These are phyloP conservation scores for Clarias pachynema DNA, from an alignment of 2,797 vertebrate genomes.

Conservation along the genomic window DNA sequence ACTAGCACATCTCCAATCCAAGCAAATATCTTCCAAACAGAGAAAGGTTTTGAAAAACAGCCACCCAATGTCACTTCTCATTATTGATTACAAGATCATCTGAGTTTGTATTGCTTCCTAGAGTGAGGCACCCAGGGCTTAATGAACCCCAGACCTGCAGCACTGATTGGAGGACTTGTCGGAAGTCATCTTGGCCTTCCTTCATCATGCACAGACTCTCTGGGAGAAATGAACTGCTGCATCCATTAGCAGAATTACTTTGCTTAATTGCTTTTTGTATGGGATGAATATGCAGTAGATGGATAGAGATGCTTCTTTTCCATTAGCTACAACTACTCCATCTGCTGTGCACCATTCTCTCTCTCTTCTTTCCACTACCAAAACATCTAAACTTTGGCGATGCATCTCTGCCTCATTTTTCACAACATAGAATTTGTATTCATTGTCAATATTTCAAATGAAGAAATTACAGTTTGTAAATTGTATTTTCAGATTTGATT, in stretches of 20 bases:
- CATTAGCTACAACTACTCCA: conserved; percentile 62
- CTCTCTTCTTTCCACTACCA: conserved; percentile 35
- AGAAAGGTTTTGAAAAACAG: conserved; percentile 45
- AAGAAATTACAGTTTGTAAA: conserved; percentile 26
- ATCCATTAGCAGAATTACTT: conserved; percentile 64
- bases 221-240: conserved; percentile 61
- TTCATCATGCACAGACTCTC: conserved; percentile 61
- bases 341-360: conserved; percentile 50
- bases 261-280: conserved; percentile 64
- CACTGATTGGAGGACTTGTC: conserved; percentile 62
- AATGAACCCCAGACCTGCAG: conserved; percentile 57
- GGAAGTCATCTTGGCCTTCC: conserved; percentile 60
- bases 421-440: conserved; percentile 28
- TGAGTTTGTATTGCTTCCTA: conserved; percentile 55
- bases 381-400: conserved; percentile 48
- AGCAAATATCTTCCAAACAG: conserved; percentile 28
- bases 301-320: conserved; percentile 55
- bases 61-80: conserved; percentile 39
- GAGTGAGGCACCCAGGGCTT: conserved; percentile 50
- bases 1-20: conserved; percentile 8
- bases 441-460: conserved; percentile 39
- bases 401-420: conserved; percentile 45
- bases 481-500: background rate
- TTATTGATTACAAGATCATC: conserved; percentile 58
- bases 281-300: conserved; percentile 60